These are phyloP conservation scores for Pristionchus maxplancki DNA, from an alignment of 2,888 invertebrate species.

Conservation along the genomic window DNA sequence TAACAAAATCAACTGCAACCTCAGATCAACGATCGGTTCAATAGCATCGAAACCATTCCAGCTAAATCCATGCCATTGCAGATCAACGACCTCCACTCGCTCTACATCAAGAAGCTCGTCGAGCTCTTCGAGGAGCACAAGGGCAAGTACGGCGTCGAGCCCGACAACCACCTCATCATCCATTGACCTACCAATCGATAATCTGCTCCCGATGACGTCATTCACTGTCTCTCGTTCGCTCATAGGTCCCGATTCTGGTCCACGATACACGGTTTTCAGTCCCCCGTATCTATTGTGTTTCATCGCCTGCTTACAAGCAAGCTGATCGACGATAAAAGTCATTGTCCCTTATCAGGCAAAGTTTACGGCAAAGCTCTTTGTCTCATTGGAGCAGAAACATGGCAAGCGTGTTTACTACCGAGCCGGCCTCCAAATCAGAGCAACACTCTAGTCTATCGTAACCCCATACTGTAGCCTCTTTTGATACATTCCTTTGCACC, in stretches of 20 bases:
- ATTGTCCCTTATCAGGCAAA: background rate
- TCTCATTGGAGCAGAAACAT: background rate
- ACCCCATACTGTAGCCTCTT: too few relatives aligned
- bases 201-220: background rate
- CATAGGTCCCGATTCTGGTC: background rate
- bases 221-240: background rate
- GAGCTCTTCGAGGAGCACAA: constrained; percentile 89
- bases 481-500: background rate
- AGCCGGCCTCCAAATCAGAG: background rate
- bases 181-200: background rate
- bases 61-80: constrained; percentile 79
- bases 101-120: constrained; percentile 85
- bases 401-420: background rate
- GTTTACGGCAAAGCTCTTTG: background rate
- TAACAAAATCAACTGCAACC: too few relatives aligned
- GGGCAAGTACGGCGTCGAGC: constrained; percentile 83
- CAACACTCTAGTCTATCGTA: background rate
- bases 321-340: background rate
- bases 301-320: background rate
- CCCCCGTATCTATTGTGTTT: background rate
- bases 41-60: too few relatives aligned
- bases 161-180: constrained; percentile 56
- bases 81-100: constrained; percentile 86
- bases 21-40: background rate
- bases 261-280: background rate